Base-by-base conservation (phyloP, 2,888 invertebrate genomes). In the Amiota communis region DNA sequence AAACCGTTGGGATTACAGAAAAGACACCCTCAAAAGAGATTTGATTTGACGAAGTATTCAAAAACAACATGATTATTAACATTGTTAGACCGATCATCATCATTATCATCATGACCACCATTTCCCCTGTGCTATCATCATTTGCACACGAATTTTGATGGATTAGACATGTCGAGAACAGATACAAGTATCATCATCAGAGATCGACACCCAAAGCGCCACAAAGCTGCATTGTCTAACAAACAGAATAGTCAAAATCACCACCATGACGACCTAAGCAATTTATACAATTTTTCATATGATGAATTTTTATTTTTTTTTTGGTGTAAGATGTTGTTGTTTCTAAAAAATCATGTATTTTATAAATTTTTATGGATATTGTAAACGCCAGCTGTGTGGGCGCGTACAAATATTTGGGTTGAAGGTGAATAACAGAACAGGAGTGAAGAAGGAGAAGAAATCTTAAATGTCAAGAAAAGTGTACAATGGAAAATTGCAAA, bases 351-450 rank as follows among this genome's bases (percentile, higher is more conserved):
- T 17, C 17, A 61, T 78, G 80, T 84, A 77, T 77, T 77, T 79
- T 78, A 72, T 71, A 68, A 68, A 75, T 77, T 75, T 80, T 83
- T 85, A 83, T 82, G 83, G 80, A 79, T 76, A 79, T 80, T 83
- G 85, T 83, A 82, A 82, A 82, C 76, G 78, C 75, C 81, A 74
- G 77, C 47, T 65, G 51, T n/a, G 20, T 23, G 82, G 81, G 80
- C 82, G 83, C 80, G 77, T 76, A 65, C 17, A 68, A 68, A 68
- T 20, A n/a, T 36, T 36, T 36, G 51, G 20, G 9, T 53, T 17
- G 17, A 59, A n/a, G 20, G 10, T 59, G 59, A 59, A 15, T 15
- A 53, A 53, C 53, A 53, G 8, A 36, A n/a, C n/a, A 53, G 53
- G 4, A 17, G 6, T 2, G 59, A 2, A 20, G 59, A 51, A 51